Conservation (phyloP, 2,888 invertebrate species). For the Nebria salina region DNA sequence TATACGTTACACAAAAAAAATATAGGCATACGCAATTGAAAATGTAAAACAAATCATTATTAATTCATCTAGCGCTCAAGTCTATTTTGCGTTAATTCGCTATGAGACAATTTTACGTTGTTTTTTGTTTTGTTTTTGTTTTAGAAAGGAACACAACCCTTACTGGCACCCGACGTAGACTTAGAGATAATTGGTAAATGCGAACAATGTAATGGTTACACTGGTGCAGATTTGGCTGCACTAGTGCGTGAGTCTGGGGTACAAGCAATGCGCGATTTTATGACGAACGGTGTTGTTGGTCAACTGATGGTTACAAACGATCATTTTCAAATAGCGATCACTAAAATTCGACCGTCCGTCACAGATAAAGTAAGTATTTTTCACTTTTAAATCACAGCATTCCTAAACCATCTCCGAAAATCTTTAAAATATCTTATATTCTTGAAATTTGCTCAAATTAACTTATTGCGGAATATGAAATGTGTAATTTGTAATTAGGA, state of each 20-base stretch:
- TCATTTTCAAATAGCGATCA: conserved; percentile 82
- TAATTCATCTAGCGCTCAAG: too few relatives aligned
- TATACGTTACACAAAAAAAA: not conserved
- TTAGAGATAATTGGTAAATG: conserved; percentile 75
- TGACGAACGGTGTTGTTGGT: conserved; percentile 66
- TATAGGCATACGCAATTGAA: not conserved
- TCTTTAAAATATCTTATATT: too few relatives aligned
- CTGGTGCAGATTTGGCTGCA: conserved; percentile 94
- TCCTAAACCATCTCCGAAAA: too few relatives aligned
- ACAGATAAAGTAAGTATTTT: conserved; percentile 69
- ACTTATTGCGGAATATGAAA: too few relatives aligned
- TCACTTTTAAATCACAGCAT: too few relatives aligned
- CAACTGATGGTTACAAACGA: conserved; percentile 68
- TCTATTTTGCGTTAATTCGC: too few relatives aligned
- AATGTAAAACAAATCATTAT: not conserved
- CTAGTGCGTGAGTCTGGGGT: conserved; percentile 89
- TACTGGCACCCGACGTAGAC: conserved; percentile 78
- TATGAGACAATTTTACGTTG: too few relatives aligned
- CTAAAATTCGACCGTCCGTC: conserved; percentile 88
- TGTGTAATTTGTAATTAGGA: conserved; percentile 64
- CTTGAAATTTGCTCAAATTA: too few relatives aligned
- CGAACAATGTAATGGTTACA: conserved; percentile 78
- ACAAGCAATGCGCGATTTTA: conserved; percentile 80
- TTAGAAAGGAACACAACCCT: conserved; percentile 83
- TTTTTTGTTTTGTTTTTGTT: conserved; percentile 44